Evolutionary conservation across 2,888 invertebrate species (phyloP).

Genomic region (Drosophila gaucha): DNA sequence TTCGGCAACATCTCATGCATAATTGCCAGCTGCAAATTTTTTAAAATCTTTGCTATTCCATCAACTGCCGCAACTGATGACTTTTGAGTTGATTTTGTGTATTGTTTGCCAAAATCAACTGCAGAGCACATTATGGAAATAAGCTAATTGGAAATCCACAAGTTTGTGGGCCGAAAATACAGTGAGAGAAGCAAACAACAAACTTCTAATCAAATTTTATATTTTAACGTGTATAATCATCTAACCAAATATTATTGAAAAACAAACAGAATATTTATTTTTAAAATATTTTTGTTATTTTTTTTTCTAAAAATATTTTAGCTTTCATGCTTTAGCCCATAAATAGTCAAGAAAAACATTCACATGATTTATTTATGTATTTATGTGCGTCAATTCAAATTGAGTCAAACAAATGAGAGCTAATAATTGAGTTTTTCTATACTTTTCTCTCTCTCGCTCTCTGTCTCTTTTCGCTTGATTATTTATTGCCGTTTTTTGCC

Average conservation of each 20-base stretch:
- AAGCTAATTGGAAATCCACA: slow-evolving; percentile 16
- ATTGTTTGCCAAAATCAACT: neutral
- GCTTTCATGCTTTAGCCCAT: neutral
- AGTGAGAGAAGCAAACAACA: too few relatives aligned
- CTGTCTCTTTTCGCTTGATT: slow-evolving; percentile 20
- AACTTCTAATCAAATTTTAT: too few relatives aligned
- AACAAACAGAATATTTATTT: too few relatives aligned
- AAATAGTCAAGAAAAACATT: neutral
- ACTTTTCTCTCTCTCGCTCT: slow-evolving; percentile 11
- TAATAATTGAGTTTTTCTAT: slow-evolving; percentile 49
- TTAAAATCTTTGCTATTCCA: slow-evolving; percentile 3
- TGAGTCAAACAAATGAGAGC: slow-evolving; percentile 14
- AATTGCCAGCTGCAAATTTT: slow-evolving; percentile 29
- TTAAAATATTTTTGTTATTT: neutral
- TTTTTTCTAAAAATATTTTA: too few relatives aligned
- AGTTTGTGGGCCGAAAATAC: neutral
- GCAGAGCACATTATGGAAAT: slow-evolving; percentile 4
- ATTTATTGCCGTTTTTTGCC: slow-evolving; percentile 44
- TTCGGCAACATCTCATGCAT: slow-evolving; percentile 30
- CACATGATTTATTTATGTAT: slow-evolving; percentile 38
- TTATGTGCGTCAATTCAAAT: slow-evolving; percentile 42
- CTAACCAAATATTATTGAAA: too few relatives aligned
- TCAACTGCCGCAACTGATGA: slow-evolving; percentile 15
- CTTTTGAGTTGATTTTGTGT: slow-evolving; percentile 8
- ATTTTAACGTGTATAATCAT: too few relatives aligned